A percentile compares a stretch with the other conserved stretches of the same genome.
These are phyloP conservation scores for Drosophila emarginata DNA, from an alignment of 2,888 invertebrate species.

Conservation along the genomic window DNA sequence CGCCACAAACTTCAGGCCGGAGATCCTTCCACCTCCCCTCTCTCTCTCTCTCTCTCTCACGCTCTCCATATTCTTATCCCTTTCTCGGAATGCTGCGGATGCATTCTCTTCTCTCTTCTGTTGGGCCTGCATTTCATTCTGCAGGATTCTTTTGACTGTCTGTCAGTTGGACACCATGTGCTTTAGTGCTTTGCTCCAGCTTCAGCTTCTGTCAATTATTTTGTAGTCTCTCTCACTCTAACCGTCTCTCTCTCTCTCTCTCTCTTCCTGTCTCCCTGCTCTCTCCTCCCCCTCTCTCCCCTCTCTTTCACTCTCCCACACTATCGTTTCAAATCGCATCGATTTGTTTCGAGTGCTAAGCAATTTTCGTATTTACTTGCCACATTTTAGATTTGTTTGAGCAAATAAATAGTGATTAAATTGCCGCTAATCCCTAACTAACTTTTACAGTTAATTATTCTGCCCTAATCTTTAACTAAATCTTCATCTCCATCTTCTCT, in stretches of 20 bases:
- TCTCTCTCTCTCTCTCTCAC: neutral
- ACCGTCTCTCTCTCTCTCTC: too few relatives aligned
- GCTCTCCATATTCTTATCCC: neutral
- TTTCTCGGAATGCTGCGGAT: neutral
- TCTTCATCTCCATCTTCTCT: slow-evolving; percentile 31
- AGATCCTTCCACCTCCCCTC: neutral
- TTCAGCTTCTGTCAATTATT: slow-evolving; percentile 66
- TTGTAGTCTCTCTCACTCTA: slow-evolving; percentile 29
- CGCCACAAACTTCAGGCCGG: slow-evolving; percentile 25
- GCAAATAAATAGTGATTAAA: slow-evolving; percentile 40
- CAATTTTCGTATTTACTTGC: slow-evolving; percentile 2
- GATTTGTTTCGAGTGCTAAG: neutral
- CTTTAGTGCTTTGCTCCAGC: slow-evolving; percentile 13
- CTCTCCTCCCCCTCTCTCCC: too few relatives aligned
- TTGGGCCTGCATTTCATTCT: slow-evolving; percentile 3
- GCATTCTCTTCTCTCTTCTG: neutral
- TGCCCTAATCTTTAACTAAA: slow-evolving; percentile 15
- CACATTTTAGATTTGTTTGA: neutral
- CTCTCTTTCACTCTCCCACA: too few relatives aligned
- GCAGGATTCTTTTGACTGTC: neutral
- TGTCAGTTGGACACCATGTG: neutral
- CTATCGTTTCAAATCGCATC: neutral
- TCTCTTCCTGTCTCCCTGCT: too few relatives aligned
- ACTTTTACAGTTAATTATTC: slow-evolving; percentile 5
- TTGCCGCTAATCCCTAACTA: neutral